Evolutionary conservation across 2,888 invertebrate species (phyloP).

Genomic region (Lepidocyrtoides sp.): DNA sequence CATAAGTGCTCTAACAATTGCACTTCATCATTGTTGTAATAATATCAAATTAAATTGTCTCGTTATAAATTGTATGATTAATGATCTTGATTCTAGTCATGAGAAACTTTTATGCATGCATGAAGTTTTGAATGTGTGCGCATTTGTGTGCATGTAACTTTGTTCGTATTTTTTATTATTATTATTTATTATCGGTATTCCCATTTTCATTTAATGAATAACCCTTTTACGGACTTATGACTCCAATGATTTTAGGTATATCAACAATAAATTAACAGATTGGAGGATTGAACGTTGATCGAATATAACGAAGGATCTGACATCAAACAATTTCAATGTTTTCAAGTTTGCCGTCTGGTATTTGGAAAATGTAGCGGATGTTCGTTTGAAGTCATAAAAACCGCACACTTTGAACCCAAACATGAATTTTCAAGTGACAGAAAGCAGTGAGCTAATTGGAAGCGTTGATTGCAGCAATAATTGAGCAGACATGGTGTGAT

Average conservation of each 20-base stretch:
- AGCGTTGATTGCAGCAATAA: slow-evolving; percentile 56
- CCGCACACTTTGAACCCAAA: slow-evolving; percentile 42
- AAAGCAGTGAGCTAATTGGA: slow-evolving; percentile 52
- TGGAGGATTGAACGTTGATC: background rate
- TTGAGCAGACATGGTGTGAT: background rate
- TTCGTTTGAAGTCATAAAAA: slow-evolving; percentile 44
- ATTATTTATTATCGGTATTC: slow-evolving; percentile 40
- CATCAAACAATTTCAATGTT: background rate
- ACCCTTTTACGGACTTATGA: slow-evolving; percentile 57
- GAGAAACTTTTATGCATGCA: no score
- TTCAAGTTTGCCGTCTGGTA: background rate
- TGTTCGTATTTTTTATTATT: background rate
- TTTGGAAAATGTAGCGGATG: background rate
- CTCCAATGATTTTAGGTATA: slow-evolving; percentile 35
- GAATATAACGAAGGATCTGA: background rate
- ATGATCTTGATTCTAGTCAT: slow-evolving; percentile 18
- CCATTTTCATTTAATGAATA: slow-evolving; percentile 46
- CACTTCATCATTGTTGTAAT: slow-evolving; percentile 43
- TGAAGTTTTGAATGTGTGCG: no score
- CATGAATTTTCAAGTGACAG: slow-evolving; percentile 32
- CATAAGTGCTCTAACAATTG: slow-evolving; percentile 20
- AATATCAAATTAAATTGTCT: slow-evolving; percentile 51
- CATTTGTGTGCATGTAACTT: background rate
- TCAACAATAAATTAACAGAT: slow-evolving; percentile 46
- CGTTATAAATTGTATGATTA: slow-evolving; percentile 48